phyloP scores from a whole-genome alignment of 2,888 invertebrate species.

The Philopedon plagiatum region DNA sequence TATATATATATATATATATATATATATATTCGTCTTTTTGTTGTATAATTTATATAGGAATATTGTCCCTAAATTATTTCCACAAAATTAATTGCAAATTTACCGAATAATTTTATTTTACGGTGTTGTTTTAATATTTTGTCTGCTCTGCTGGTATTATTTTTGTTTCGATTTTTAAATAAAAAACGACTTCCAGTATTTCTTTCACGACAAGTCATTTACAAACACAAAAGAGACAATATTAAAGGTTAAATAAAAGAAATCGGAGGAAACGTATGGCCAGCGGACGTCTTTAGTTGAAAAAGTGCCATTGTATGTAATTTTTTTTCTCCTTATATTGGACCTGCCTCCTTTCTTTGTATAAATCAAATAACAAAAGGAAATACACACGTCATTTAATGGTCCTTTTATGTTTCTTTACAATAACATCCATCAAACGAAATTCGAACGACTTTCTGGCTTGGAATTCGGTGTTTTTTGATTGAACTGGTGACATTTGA shows the following conservation, averaged over 20 bases:
- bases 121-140: too few relatives aligned
- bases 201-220: background rate
- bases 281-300: constrained; percentile 13
- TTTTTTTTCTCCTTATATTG: constrained; percentile 13
- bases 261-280: constrained; percentile 26
- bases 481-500: background rate
- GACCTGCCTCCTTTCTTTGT: constrained; percentile 26
- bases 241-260: constrained; percentile 42
- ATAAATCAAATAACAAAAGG: constrained; percentile 32
- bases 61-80: too few relatives aligned
- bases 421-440: constrained; percentile 25
- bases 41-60: too few relatives aligned
- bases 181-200: constrained; percentile 6
- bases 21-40: too few relatives aligned
- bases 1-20: too few relatives aligned
- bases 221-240: constrained; percentile 31
- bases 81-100: too few relatives aligned
- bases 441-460: constrained; percentile 11
- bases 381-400: constrained; percentile 33
- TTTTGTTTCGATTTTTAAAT: background rate
- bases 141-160: background rate
- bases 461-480: constrained; percentile 4
- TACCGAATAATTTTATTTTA: too few relatives aligned
- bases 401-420: constrained; percentile 29
- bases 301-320: constrained; percentile 30